phyloP scores from a whole-genome alignment of 2,113 vertebrate genomes.

The Cheirogaleus medius region DNA sequence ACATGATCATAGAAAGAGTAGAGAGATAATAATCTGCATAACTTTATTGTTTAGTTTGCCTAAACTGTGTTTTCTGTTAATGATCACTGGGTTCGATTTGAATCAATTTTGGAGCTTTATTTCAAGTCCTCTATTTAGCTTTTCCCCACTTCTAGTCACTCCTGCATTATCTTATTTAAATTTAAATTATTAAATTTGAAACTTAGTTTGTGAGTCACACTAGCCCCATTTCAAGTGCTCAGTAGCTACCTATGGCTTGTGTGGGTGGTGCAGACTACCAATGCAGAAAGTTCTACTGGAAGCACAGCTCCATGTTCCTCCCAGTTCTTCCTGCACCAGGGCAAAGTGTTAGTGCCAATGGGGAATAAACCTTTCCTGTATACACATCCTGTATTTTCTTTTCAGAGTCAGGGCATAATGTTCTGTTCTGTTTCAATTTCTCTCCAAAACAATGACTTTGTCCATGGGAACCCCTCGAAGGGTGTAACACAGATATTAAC shows the following conservation, averaged over 20 bases:
- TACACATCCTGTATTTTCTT: neutral
- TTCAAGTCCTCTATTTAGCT: neutral
- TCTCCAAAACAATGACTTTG: neutral
- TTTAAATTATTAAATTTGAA: neutral
- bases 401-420: neutral
- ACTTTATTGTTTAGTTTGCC: neutral
- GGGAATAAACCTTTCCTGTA: neutral
- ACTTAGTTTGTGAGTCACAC: neutral
- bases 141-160: neutral
- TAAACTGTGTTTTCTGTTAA: neutral
- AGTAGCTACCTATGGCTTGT: neutral
- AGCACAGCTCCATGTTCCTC: neutral
- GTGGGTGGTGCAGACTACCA: neutral
- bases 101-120: neutral
- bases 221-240: neutral
- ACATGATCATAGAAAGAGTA: neutral
- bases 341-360: neutral
- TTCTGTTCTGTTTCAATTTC: neutral
- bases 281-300: no score
- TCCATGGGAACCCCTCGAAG: neutral
- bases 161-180: neutral
- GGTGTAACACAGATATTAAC: neutral
- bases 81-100: neutral
- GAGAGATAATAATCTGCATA: neutral
- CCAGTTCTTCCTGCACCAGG: neutral